Conservation (phyloP, 2,113 vertebrate species). For the Callipepla californica region DNA sequence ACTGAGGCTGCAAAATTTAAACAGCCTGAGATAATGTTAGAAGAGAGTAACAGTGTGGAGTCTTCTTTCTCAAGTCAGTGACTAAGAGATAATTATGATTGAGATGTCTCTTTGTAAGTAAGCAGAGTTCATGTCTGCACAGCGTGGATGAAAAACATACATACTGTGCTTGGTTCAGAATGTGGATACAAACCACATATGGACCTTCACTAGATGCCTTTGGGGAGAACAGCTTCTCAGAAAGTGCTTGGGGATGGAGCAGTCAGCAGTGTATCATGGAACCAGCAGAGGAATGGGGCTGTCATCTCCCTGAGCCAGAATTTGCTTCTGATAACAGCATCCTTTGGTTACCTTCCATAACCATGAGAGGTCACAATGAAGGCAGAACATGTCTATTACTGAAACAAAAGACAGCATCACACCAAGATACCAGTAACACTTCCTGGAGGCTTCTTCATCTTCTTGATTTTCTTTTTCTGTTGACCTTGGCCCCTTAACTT, state of each 20-base stretch:
- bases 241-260: neutral
- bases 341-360: neutral
- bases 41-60: neutral
- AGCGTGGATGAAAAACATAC: neutral
- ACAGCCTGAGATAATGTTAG: neutral
- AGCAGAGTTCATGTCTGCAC: neutral
- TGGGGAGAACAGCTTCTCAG: neutral
- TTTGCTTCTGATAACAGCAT: neutral
- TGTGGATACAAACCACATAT: neutral
- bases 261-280: neutral
- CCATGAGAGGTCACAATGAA: neutral
- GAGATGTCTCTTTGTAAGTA: neutral
- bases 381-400: neutral
- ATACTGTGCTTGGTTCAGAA: neutral
- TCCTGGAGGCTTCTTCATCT: neutral
- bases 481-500: neutral
- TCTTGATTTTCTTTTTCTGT: neutral
- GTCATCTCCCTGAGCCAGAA: neutral
- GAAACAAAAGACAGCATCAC: neutral
- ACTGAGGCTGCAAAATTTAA: neutral
- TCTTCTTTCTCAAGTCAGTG: neutral
- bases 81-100: neutral
- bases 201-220: neutral
- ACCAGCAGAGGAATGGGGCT: neutral
- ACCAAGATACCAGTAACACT: neutral